phyloP scores from a whole-genome alignment of 2,888 invertebrate species.

The Aphidius colemani region DNA sequence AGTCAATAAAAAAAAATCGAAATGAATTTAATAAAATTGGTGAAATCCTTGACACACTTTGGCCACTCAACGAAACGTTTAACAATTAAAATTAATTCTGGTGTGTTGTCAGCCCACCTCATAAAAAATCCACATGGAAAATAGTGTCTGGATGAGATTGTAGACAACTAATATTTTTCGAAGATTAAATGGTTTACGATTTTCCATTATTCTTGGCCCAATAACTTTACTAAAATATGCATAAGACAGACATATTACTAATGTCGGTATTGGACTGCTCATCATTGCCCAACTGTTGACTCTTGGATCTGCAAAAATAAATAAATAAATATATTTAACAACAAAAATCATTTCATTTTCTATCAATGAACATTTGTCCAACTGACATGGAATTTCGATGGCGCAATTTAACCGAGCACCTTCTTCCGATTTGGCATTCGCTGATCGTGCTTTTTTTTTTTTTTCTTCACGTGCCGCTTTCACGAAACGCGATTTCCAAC shows the following conservation, averaged over 20 bases:
- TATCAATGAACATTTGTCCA: constrained; percentile 11
- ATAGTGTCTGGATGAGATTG: constrained; percentile 86
- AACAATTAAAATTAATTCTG: constrained; percentile 53
- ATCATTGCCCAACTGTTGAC: constrained; percentile 89
- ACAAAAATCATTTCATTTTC: not conserved
- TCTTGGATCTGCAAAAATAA: constrained; percentile 74
- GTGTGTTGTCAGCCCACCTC: constrained; percentile 67
- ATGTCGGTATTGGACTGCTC: constrained; percentile 85
- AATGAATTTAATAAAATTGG: no score
- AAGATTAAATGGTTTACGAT: constrained; percentile 85
- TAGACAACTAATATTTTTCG: constrained; percentile 80
- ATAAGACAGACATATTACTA: constrained; percentile 81
- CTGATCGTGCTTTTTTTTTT: constrained; percentile 30
- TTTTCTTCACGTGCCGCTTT: constrained; percentile 37
- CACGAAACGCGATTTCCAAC: constrained; percentile 38
- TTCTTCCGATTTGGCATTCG: constrained; percentile 38
- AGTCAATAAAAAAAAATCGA: no score
- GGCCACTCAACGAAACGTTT: not conserved
- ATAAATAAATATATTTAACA: constrained; percentile 4
- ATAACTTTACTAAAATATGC: constrained; percentile 80
- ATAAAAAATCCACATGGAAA: constrained; percentile 90
- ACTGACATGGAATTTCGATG: constrained; percentile 29
- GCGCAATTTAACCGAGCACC: constrained; percentile 24
- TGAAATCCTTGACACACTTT: no score
- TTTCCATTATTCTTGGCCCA: constrained; percentile 87